Conservation (phyloP, 2,113 vertebrate genomes). For the Dromiciops gliroides region DNA sequence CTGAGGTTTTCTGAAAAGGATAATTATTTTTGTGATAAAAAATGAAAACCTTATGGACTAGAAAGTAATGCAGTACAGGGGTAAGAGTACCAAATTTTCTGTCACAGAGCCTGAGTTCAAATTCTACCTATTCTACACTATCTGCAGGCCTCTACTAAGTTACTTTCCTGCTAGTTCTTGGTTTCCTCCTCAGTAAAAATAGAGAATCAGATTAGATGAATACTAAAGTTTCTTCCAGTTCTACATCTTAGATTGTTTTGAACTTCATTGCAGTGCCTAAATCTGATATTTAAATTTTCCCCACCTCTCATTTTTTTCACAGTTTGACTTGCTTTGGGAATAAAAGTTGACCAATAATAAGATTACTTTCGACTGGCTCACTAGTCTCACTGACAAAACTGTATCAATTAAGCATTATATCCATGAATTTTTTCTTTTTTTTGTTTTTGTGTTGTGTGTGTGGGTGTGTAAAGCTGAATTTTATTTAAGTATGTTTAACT, state of each 20-base stretch:
- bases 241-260: background rate
- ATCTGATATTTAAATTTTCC: background rate
- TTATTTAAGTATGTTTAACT: background rate
- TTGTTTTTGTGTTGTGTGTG: no score
- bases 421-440: no score
- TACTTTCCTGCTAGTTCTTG: background rate
- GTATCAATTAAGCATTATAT: background rate
- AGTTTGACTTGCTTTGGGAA: background rate
- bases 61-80: background rate
- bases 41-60: background rate
- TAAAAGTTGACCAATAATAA: background rate
- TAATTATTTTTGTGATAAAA: background rate
- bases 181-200: background rate
- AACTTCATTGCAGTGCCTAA: background rate
- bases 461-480: no score
- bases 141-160: background rate
- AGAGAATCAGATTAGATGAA: background rate
- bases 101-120: background rate
- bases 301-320: background rate
- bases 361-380: background rate
- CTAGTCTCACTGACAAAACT: background rate
- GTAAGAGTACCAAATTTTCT: background rate
- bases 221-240: background rate
- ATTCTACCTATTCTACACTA: background rate
- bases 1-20: background rate